Percentiles rank a stretch among this genome's conserved stretches.
Conservation (phyloP, 2,113 vertebrate species). For the Ellobius talpinus region DNA sequence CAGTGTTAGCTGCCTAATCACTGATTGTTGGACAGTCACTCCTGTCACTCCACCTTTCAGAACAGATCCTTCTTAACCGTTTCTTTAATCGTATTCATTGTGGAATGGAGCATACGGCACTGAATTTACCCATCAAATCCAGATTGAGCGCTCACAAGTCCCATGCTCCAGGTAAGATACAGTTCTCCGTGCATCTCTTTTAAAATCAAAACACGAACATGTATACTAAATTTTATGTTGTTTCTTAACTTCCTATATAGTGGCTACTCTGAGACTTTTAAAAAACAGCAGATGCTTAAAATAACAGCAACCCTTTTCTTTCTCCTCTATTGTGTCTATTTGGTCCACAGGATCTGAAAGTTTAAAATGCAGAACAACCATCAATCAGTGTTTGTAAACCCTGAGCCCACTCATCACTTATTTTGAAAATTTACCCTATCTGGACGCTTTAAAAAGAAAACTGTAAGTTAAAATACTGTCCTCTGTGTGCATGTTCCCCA, state of each 20-base stretch:
- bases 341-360: not conserved
- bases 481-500: not conserved
- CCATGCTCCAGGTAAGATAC: not conserved
- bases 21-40: not conserved
- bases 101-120: not conserved
- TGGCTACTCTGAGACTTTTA: not conserved
- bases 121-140: not conserved
- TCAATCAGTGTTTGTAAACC: not conserved
- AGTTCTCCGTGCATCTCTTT: not conserved
- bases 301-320: not conserved
- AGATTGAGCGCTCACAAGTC: not conserved
- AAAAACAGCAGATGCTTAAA: conserved; percentile 34
- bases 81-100: conserved; percentile 19
- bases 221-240: not conserved
- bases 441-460: not conserved
- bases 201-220: not conserved
- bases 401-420: not conserved
- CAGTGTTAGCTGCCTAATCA: not conserved
- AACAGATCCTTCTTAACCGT: not conserved
- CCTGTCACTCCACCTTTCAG: not conserved
- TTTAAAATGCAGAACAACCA: not conserved
- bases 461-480: not conserved
- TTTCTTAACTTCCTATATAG: not conserved
- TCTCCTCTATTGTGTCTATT: not conserved
- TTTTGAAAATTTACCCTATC: conserved; percentile 11